phyloP scores from a whole-genome alignment of 2,113 vertebrate species.

The Microtus pennsylvanicus region DNA sequence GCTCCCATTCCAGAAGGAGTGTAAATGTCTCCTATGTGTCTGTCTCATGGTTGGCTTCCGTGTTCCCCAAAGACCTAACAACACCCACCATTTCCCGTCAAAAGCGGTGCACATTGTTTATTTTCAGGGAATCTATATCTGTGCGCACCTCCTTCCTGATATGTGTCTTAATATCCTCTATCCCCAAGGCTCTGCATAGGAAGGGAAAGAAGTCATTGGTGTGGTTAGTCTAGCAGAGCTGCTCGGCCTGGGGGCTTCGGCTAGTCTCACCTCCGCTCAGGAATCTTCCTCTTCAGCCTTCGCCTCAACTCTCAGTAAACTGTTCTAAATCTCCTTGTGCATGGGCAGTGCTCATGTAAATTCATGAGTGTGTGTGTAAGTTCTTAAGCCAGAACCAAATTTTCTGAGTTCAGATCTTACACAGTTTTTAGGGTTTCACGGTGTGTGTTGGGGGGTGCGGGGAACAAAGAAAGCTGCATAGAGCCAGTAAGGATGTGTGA shows the following conservation, averaged over 20 bases:
- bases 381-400: not conserved
- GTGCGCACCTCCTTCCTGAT: not conserved
- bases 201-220: fast-evolving
- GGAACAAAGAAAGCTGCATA: slow-evolving; percentile 18
- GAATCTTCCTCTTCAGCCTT: not conserved
- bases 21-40: not conserved
- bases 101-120: not conserved
- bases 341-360: not conserved
- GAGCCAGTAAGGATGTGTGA: slow-evolving; percentile 13
- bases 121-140: slow-evolving; percentile 17
- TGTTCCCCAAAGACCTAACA: slow-evolving; percentile 52
- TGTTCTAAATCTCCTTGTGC: not conserved
- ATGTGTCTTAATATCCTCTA: not conserved
- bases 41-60: slow-evolving; percentile 36
- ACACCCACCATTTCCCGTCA: slow-evolving; percentile 61
- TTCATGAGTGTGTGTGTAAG: not conserved
- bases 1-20: slow-evolving; percentile 53
- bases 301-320: not conserved
- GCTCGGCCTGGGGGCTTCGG: no score
- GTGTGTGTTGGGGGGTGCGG: no score
- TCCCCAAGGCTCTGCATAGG: not conserved
- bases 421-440: not conserved
- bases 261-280: not conserved
- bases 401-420: slow-evolving; percentile 44
- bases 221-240: not conserved